phyloP scores from a whole-genome alignment of 2,797 vertebrate species.

The Typhlichthys eigenmanni region DNA sequence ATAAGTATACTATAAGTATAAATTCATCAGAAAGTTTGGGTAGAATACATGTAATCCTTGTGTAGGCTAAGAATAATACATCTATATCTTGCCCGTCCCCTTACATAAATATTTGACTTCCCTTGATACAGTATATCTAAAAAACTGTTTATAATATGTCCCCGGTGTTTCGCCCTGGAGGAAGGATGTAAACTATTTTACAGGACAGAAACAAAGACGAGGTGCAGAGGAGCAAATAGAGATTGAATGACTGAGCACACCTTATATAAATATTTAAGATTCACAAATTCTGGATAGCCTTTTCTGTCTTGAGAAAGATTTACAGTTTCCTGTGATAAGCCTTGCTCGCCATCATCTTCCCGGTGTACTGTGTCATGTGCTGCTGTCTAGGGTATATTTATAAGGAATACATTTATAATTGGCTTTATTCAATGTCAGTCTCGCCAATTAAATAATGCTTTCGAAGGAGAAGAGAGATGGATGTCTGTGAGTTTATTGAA shows the following conservation, averaged over 20 bases:
- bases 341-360: slow-evolving; percentile 49
- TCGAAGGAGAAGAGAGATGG: background rate
- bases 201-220: slow-evolving; percentile 38
- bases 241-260: slow-evolving; percentile 66
- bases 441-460: slow-evolving; percentile 6
- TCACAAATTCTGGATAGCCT: slow-evolving; percentile 69
- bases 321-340: slow-evolving; percentile 70
- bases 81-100: slow-evolving; percentile 37
- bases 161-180: slow-evolving; percentile 62
- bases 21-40: slow-evolving; percentile 25
- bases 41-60: slow-evolving; percentile 33
- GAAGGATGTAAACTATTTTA: slow-evolving; percentile 68
- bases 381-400: background rate
- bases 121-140: slow-evolving; percentile 71
- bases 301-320: slow-evolving; percentile 62
- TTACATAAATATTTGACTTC: slow-evolving; percentile 79
- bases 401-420: background rate
- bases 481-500: background rate
- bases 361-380: slow-evolving; percentile 31
- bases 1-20: slow-evolving; percentile 2
- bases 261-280: slow-evolving; percentile 82
- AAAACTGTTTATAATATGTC: slow-evolving; percentile 74
- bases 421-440: background rate
- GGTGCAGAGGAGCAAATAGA: slow-evolving; percentile 48
- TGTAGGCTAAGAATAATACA: slow-evolving; percentile 37